A percentile compares a stretch with the other conserved stretches of the same genome.
Evolutionary conservation across 2,113 vertebrate genomes (phyloP).

Genomic region (Prinia subflava): DNA sequence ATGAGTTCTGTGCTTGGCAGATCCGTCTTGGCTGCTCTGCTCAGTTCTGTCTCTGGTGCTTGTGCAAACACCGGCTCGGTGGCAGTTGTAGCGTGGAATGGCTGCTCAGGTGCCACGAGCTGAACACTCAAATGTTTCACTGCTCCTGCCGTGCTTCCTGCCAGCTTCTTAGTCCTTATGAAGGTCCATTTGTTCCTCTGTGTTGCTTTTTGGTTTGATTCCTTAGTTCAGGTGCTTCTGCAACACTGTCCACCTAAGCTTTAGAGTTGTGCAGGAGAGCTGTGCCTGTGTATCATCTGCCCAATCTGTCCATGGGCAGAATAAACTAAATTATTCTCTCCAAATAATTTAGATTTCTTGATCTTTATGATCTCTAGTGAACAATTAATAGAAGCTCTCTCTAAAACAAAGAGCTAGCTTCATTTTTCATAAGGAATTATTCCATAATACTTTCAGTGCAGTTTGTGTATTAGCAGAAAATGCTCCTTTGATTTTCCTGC

Average conservation of each 20-base stretch:
- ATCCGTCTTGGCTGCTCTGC: not conserved
- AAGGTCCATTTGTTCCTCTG: not conserved
- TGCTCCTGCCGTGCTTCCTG: not conserved
- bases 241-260: not conserved
- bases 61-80: not conserved
- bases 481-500: not conserved
- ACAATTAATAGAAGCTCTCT: not conserved
- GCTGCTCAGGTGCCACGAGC: not conserved
- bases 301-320: not conserved
- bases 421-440: not conserved
- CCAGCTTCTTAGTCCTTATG: not conserved
- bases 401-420: not conserved
- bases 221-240: not conserved
- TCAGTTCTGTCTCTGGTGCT: not conserved
- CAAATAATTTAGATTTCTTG: not conserved
- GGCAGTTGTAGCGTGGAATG: not conserved
- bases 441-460: not conserved
- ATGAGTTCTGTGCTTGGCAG: conserved; percentile 37
- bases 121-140: not conserved
- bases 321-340: not conserved
- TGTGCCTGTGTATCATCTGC: not conserved
- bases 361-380: not conserved
- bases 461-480: not conserved
- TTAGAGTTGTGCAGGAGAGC: not conserved
- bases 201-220: not conserved